Conservation (phyloP, 2,113 vertebrate species). For the Chloebia gouldiae region DNA sequence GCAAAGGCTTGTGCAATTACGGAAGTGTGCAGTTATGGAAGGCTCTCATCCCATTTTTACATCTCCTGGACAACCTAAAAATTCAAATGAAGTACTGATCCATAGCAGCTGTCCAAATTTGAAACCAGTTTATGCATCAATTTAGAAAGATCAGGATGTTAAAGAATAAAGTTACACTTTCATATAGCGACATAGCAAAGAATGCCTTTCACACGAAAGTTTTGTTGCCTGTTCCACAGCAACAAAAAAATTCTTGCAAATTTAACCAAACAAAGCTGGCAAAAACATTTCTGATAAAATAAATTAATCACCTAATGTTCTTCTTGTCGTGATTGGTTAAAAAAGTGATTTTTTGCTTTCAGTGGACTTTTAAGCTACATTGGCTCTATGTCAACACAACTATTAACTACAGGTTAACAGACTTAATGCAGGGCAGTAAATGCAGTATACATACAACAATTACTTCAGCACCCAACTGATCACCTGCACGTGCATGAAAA, state of each 20-base stretch:
- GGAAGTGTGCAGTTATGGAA: not conserved
- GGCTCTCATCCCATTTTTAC: not conserved
- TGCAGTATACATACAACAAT: not conserved
- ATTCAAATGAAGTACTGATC: not conserved
- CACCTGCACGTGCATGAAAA: not conserved
- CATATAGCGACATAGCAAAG: not conserved
- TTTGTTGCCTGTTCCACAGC: too few species aligned
- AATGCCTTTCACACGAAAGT: not conserved
- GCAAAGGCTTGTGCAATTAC: not conserved
- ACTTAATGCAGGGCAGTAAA: not conserved
- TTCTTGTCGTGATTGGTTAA: not conserved
- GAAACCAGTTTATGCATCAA: not conserved
- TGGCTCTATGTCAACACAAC: not conserved
- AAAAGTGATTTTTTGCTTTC: not conserved
- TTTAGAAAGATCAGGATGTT: not conserved
- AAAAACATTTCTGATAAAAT: not conserved
- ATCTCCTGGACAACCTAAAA: not conserved
- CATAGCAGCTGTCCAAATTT: not conserved
- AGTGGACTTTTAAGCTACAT: not conserved
- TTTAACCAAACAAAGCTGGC: not conserved
- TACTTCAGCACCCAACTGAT: not conserved
- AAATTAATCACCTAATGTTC: not conserved
- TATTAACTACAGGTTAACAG: not conserved
- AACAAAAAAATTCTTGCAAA: not conserved
- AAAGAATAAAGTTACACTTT: not conserved